Percentiles rank a stretch among this genome's conserved stretches.
Evolutionary conservation across 1,140 invertebrate species (phyloP).

Genomic region (Drosophila melanogaster): DNA sequence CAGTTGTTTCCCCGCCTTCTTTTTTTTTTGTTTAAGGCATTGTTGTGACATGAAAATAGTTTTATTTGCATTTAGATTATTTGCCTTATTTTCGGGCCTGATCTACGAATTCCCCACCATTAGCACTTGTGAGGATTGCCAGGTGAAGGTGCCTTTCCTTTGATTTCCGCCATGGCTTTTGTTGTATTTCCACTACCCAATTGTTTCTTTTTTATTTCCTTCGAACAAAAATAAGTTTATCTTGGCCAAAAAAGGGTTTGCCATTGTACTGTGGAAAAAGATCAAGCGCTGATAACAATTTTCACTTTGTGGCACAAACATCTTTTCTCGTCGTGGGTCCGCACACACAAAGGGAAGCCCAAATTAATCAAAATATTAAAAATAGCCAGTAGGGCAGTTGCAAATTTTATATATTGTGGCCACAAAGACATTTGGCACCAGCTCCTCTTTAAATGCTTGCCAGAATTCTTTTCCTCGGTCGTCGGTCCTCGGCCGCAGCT

Average conservation of each 20-base stretch:
- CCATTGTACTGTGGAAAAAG: constrained; percentile 43
- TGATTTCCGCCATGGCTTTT: constrained; percentile 1
- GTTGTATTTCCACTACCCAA: constrained; percentile 2
- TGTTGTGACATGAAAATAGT: constrained; percentile 67
- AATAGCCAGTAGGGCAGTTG: constrained; percentile 48
- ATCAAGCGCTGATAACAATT: constrained; percentile 46
- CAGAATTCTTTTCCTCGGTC: constrained; percentile 11
- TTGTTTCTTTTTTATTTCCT: constrained; percentile 11
- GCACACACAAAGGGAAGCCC: constrained; percentile 45
- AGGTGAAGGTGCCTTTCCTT: constrained; percentile 25
- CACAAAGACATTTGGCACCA: constrained; percentile 30
- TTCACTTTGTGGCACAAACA: constrained; percentile 47
- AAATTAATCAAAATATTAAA: constrained; percentile 67
- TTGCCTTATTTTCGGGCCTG: constrained; percentile 34
- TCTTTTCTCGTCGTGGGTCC: constrained; percentile 16
- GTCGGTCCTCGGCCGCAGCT: constrained; percentile 25
- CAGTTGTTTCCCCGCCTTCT: constrained; percentile 9
- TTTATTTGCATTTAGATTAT: constrained; percentile 79
- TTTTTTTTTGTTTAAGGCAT: constrained; percentile 38
- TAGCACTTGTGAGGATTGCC: constrained; percentile 31
- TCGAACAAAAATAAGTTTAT: constrained; percentile 44
- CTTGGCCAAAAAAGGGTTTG: constrained; percentile 28
- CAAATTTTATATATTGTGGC: constrained; percentile 52
- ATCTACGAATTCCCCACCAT: constrained; percentile 36
- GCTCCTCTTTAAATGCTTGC: constrained; percentile 34